Percentiles rank a stretch among this genome's conserved stretches.
These are phyloP conservation scores for Ceriagrion tenellum DNA, from an alignment of 2,888 invertebrate genomes.

Conservation along the genomic window DNA sequence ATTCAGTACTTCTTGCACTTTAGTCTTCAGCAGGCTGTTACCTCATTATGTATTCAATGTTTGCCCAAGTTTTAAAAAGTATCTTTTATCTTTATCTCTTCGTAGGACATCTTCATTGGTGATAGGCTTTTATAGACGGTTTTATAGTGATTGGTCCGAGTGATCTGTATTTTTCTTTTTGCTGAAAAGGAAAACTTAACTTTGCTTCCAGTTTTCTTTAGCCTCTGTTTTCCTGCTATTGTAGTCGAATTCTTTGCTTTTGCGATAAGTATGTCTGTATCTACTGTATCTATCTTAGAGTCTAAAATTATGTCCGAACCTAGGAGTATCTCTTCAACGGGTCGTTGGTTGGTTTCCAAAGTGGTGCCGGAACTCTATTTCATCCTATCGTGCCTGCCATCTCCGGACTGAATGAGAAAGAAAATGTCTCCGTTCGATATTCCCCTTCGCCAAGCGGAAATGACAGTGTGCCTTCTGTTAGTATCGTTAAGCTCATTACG, in stretches of 20 bases:
- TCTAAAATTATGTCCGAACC: background rate
- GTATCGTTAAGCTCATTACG: background rate
- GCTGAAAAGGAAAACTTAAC: no score
- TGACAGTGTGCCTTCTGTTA: background rate
- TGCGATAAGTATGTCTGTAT: background rate
- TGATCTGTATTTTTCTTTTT: no score
- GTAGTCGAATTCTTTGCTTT: background rate
- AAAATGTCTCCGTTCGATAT: slow-evolving; percentile 10
- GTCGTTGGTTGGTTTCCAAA: background rate
- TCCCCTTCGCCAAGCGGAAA: background rate
- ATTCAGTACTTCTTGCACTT: no score
- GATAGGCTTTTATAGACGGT: no score
- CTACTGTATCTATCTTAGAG: background rate
- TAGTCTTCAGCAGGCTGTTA: no score
- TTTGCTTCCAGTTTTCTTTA: no score
- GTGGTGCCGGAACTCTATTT: background rate
- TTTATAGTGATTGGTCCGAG: no score
- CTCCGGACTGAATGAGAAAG: background rate
- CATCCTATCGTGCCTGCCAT: background rate
- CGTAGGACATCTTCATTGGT: no score
- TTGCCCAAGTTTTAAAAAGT: no score
- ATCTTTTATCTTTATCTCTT: no score
- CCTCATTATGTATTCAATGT: no score
- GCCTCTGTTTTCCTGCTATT: no score
- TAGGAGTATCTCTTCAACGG: background rate